These are phyloP conservation scores for Zaprionus nigranus DNA, from an alignment of 1,140 invertebrate species.

Conservation along the genomic window DNA sequence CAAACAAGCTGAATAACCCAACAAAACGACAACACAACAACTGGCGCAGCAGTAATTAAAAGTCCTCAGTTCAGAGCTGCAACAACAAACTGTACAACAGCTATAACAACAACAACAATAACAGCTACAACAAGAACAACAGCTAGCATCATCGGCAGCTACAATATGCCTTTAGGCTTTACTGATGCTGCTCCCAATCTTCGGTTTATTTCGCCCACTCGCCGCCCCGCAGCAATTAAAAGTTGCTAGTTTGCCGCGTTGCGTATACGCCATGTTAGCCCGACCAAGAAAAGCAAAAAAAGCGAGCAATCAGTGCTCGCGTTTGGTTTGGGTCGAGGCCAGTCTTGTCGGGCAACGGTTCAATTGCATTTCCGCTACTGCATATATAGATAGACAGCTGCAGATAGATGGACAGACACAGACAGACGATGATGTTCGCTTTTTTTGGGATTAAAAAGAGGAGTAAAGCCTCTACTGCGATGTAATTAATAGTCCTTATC, in stretches of 20 bases:
- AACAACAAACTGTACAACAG: background rate
- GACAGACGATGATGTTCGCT: slow-evolving; percentile 10
- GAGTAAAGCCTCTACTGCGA: background rate
- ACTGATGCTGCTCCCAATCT: background rate
- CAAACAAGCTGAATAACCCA: slow-evolving; percentile 42
- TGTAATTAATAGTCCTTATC: slow-evolving; percentile 47
- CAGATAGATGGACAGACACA: slow-evolving; percentile 12
- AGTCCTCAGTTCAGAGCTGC: slow-evolving; percentile 46
- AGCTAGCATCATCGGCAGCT: slow-evolving; percentile 5
- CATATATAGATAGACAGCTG: slow-evolving; percentile 1
- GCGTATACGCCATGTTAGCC: slow-evolving; percentile 41
- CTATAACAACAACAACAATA: slow-evolving; percentile 12
- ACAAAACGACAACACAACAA: background rate
- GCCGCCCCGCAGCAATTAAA: slow-evolving; percentile 34
- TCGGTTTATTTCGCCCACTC: slow-evolving; percentile 1
- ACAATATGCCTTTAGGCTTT: background rate
- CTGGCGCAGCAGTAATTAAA: slow-evolving; percentile 72
- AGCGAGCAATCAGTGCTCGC: slow-evolving; percentile 34
- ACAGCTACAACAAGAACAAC: slow-evolving; percentile 2
- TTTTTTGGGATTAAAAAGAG: background rate
- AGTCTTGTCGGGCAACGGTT: slow-evolving; percentile 9
- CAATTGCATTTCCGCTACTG: slow-evolving; percentile 34
- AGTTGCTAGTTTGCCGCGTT: slow-evolving; percentile 25
- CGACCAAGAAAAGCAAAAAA: slow-evolving; percentile 3
- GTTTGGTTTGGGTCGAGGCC: slow-evolving; percentile 40